phyloP scores from a whole-genome alignment of 2,113 vertebrate genomes.

The western clawed frog (Xenopus tropicalis) region DNA sequence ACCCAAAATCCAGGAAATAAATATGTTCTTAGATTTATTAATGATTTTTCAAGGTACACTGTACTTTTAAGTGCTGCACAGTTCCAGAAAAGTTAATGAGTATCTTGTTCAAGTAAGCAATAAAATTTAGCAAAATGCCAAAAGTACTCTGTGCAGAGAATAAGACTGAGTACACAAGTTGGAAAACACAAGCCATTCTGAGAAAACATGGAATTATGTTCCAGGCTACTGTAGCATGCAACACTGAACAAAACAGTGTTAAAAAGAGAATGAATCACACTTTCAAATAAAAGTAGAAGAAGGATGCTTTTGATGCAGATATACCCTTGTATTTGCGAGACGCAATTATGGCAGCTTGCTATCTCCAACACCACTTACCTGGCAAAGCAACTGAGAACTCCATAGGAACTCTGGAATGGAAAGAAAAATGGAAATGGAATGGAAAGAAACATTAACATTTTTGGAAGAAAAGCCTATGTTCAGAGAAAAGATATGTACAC shows the following conservation, averaged over 20 bases:
- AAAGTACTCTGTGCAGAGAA: no score
- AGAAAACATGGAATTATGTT: constrained; percentile 11
- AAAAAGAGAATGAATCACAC: not conserved
- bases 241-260: not conserved
- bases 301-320: not conserved
- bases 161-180: no score
- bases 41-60: no score
- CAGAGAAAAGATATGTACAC: no score
- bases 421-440: not conserved
- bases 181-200: not conserved
- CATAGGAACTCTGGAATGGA: not conserved
- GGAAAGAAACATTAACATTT: not conserved
- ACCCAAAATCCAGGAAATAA: no score
- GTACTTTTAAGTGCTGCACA: no score
- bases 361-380: not conserved
- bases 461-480: not conserved
- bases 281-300: no score
- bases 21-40: no score
- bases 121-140: no score
- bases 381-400: not conserved
- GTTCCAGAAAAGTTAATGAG: no score
- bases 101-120: no score
- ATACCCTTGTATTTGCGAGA: not conserved
- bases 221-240: constrained; percentile 7
- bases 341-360: not conserved